Base-by-base conservation (phyloP, 2,888 invertebrate genomes). In the Siphonodentalium dalli region DNA sequence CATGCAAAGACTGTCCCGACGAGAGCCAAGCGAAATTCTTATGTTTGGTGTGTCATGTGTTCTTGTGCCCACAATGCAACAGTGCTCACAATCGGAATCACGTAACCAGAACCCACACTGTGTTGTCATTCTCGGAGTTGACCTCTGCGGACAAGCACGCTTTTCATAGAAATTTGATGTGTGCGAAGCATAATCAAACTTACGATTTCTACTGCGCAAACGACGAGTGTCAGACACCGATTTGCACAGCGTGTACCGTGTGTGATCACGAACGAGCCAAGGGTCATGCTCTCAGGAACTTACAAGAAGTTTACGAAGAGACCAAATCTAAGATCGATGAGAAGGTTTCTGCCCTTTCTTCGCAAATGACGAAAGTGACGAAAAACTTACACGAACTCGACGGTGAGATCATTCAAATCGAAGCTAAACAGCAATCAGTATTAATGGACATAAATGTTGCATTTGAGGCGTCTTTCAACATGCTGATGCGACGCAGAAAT, bases 1-100 rank as follows among this genome's bases (percentile, higher is more conserved):
- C 61, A 11, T 67, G 67, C 29, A 67, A 65, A 28, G 67, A 67
- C 31, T 67, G 67, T 47, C 67, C 67, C 0, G 65, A 67, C 31
- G 67, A 67, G 8, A 55, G 55, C 28, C 54, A 55, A 2, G 67
- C 67, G 3, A 55, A 50, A 9, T 63, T 62, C 34, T 67, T 67
- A 35, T 67, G 67, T 41, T 63, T 62, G n/a, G 65, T 65, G 24
- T 67, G 67, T 37, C 62, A 62, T 46, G 63, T 65, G 26, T 67
- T 63, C 33, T 62, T 67, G 65, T 67, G 67, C 41, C 18, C 51
- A 2, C 65, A 67, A 6, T 67, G 67, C 26, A 65, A 62, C 4
- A 45, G 47, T 9, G 63, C 63, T 5, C 67, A 67, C 39, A 61
- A 54, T 31, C 34, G 65, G 28, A 67, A 65, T 42, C 46, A 62